These are phyloP conservation scores for Balearica regulorum DNA, from an alignment of 2,797 vertebrate genomes.

Conservation along the genomic window DNA sequence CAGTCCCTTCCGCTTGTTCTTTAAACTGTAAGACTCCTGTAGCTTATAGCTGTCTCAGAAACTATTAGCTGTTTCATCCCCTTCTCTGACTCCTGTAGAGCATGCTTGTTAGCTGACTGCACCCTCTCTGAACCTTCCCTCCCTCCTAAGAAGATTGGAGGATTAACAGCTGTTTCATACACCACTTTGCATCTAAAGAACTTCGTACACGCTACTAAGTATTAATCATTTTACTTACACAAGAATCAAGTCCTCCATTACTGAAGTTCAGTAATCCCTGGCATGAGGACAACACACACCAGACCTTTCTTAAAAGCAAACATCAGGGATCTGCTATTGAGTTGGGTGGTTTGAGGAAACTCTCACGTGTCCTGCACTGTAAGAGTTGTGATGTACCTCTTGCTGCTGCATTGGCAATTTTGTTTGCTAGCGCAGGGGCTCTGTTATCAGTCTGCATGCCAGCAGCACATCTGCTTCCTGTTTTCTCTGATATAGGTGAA, in stretches of 20 bases:
- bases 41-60: not conserved
- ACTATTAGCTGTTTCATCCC: not conserved
- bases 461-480: constrained; percentile 43
- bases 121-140: not conserved
- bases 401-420: not conserved
- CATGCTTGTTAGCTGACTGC: not conserved
- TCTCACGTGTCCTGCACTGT: accelerated
- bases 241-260: not conserved
- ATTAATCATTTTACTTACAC: not conserved
- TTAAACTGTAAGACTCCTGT: not conserved
- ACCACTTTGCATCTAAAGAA: not conserved
- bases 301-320: not conserved
- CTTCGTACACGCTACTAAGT: not conserved
- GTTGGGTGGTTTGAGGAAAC: not conserved
- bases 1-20: not conserved
- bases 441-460: not conserved
- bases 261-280: not conserved
- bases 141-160: not conserved
- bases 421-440: not conserved
- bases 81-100: not conserved
- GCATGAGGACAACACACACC: not conserved
- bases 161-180: not conserved
- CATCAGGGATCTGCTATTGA: not conserved
- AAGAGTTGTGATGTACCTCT: not conserved
- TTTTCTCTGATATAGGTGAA: not conserved